Evolutionary conservation across 2,888 invertebrate species (phyloP).

Genomic region (Drosophila buzzatii): DNA sequence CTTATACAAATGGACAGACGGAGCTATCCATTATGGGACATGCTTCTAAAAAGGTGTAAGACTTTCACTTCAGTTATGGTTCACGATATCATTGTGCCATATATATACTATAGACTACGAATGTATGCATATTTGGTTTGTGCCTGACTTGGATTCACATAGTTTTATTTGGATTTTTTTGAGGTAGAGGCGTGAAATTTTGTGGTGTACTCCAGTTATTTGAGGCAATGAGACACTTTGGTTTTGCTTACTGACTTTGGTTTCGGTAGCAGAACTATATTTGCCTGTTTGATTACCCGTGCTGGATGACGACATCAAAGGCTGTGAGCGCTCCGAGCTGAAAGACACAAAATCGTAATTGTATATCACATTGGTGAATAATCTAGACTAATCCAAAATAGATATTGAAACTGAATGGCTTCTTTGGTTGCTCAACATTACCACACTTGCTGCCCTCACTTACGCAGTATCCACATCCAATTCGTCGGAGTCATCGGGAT

Average conservation of each 20-base stretch:
- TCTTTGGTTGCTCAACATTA: conserved; percentile 75
- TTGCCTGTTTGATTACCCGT: conserved; percentile 85
- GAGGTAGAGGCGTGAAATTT: conserved; percentile 70
- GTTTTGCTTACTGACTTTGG: conserved; percentile 99
- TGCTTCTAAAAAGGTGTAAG: not conserved
- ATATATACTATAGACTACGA: not conserved
- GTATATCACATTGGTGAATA: not conserved
- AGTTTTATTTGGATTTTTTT: conserved; percentile 44
- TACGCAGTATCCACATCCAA: conserved; percentile 84
- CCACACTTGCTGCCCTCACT: conserved; percentile 67
- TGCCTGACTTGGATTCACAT: conserved; percentile 48
- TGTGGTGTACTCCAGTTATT: conserved; percentile 75
- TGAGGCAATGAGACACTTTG: conserved; percentile 78
- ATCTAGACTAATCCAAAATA: not conserved
- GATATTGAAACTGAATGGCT: not conserved
- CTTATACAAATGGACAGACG: not conserved
- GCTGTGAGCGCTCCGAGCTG: conserved; percentile 84
- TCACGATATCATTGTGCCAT: conserved; percentile 1
- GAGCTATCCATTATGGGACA: too few species aligned
- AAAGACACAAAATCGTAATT: conserved; percentile 19
- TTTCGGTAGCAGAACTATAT: conserved; percentile 87
- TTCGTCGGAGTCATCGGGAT: conserved; percentile 82
- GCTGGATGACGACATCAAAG: conserved; percentile 83
- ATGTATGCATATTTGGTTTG: conserved; percentile 12
- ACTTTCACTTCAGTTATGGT: conserved; percentile 5